phyloP scores from a whole-genome alignment of 2,113 vertebrate species.

The Spizaetus ornatus region DNA sequence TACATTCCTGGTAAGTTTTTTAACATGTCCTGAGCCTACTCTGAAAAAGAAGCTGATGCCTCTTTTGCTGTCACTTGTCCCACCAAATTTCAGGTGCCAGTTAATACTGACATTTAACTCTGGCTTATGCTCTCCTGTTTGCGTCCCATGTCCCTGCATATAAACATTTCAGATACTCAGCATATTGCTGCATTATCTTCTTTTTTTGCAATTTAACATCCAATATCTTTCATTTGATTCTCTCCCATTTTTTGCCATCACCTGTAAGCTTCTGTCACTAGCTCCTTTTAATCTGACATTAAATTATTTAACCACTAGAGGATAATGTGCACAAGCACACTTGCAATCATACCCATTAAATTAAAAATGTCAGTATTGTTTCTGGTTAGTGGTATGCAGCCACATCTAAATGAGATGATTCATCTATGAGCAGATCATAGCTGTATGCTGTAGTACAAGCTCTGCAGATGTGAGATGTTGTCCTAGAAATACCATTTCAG shows the following conservation, averaged over 20 bases:
- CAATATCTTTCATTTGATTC: background rate
- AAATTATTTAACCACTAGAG: background rate
- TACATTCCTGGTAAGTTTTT: background rate
- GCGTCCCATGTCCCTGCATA: background rate
- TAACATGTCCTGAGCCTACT: background rate
- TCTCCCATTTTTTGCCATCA: background rate
- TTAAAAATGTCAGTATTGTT: background rate
- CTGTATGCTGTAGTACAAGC: background rate
- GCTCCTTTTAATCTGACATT: background rate
- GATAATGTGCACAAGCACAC: background rate
- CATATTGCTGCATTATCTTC: background rate
- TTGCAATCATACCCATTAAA: background rate
- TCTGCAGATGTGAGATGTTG: background rate
- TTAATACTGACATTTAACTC: background rate
- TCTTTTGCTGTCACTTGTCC: background rate
- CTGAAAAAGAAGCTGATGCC: background rate
- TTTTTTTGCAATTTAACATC: background rate
- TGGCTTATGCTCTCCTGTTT: background rate
- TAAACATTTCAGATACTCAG: background rate
- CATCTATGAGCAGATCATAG: background rate
- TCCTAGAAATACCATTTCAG: background rate
- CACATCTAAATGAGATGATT: background rate
- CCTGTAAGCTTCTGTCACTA: background rate
- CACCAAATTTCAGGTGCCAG: background rate
- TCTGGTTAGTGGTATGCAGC: background rate